phyloP scores from a whole-genome alignment of 2,888 invertebrate species.

The Apodemia mormo region DNA sequence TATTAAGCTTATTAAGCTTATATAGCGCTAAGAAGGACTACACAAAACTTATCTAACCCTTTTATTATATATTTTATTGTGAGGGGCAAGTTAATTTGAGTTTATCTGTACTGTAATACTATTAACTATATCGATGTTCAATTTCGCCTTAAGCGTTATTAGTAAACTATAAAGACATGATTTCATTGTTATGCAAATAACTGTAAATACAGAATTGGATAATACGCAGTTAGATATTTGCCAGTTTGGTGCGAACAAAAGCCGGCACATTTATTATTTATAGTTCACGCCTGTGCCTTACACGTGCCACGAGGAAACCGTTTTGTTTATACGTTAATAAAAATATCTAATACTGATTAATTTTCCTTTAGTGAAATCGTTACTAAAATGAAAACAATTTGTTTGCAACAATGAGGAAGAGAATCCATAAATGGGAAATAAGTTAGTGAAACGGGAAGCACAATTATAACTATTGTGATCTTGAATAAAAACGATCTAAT shows the following conservation, averaged over 20 bases:
- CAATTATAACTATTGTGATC: conserved; percentile 7
- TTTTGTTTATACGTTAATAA: conserved; percentile 7
- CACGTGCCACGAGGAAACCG: conserved; percentile 13
- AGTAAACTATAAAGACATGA: conserved; percentile 1
- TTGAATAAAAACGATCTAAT: conserved; percentile 16
- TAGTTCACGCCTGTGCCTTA: conserved; percentile 18
- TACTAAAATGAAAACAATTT: background rate
- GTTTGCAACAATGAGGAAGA: conserved; percentile 1
- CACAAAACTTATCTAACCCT: too few species aligned
- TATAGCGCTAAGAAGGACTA: too few species aligned
- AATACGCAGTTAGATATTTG: conserved; percentile 13
- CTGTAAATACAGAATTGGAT: conserved; percentile 14
- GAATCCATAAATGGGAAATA: background rate
- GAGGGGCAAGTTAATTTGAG: too few species aligned
- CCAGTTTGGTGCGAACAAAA: background rate
- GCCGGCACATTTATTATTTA: conserved; percentile 19
- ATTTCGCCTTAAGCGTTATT: background rate
- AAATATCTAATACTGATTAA: conserved; percentile 2
- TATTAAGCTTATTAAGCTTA: too few species aligned
- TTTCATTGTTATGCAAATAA: conserved; percentile 11
- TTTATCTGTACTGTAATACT: too few species aligned
- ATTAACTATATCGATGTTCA: too few species aligned
- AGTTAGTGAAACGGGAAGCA: conserved; percentile 10
- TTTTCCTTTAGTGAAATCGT: background rate
- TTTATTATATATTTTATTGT: too few species aligned